Percentiles rank a stretch among this genome's conserved stretches.
These are phyloP conservation scores for Cynaeus angustus DNA, from an alignment of 2,888 invertebrate species.

Conservation along the genomic window DNA sequence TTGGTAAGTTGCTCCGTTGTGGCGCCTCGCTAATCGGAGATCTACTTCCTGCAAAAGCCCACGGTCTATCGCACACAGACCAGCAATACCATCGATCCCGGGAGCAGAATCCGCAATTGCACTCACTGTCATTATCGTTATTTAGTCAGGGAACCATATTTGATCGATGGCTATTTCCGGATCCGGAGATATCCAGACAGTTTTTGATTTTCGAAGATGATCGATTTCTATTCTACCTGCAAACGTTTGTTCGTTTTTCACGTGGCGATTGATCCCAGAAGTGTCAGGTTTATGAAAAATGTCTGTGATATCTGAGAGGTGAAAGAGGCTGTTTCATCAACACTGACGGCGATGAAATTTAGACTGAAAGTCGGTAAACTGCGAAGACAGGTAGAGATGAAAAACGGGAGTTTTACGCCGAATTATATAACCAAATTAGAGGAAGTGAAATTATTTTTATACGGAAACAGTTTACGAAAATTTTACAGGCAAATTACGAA, in stretches of 20 bases:
- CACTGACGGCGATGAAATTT: too few relatives aligned
- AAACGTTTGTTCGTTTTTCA: constrained; percentile 22
- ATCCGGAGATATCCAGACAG: too few relatives aligned
- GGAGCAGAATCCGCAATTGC: constrained; percentile 42
- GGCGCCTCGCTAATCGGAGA: constrained; percentile 43
- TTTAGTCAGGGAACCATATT: constrained; percentile 33
- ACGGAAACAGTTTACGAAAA: too few relatives aligned
- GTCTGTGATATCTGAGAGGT: constrained; percentile 13
- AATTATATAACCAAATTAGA: neutral
- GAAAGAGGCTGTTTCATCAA: constrained; percentile 2
- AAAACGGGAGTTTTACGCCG: constrained; percentile 9
- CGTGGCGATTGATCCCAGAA: constrained; percentile 19
- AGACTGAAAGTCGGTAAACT: neutral
- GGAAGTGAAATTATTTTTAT: too few relatives aligned
- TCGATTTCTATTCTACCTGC: constrained; percentile 29
- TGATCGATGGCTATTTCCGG: constrained; percentile 33
- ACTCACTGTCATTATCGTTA: constrained; percentile 41
- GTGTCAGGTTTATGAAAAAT: constrained; percentile 21
- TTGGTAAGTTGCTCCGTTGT: constrained; percentile 14
- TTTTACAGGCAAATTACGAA: too few relatives aligned
- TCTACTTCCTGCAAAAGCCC: constrained; percentile 36
- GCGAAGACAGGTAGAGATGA: neutral
- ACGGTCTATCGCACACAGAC: constrained; percentile 47
- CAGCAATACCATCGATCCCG: constrained; percentile 40
- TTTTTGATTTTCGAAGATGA: constrained; percentile 7